These are phyloP conservation scores for Nysson spinosus DNA, from an alignment of 2,888 invertebrate species.

Conservation along the genomic window DNA sequence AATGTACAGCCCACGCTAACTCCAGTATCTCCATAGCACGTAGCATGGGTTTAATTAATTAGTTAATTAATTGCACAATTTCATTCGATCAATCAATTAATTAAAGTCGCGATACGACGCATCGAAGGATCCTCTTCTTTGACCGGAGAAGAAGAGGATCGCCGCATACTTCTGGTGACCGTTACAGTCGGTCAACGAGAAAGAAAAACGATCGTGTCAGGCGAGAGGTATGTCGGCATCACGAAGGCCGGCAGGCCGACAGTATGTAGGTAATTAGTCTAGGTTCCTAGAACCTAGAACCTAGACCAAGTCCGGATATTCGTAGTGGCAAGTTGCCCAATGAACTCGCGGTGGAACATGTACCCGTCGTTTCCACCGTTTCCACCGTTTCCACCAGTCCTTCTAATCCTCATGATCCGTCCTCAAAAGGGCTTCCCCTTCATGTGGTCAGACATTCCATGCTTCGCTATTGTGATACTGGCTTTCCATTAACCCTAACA, in stretches of 20 bases:
- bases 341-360: conserved; percentile 14
- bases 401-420: conserved; percentile 30
- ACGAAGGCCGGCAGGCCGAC: conserved; percentile 38
- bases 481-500: conserved; percentile 31
- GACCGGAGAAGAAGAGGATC: too few species aligned
- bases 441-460: conserved; percentile 1
- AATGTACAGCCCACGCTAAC: not conserved
- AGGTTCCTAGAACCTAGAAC: conserved; percentile 45
- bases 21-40: conserved; percentile 16
- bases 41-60: conserved; percentile 40
- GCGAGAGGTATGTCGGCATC: conserved; percentile 53
- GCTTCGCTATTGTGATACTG: conserved; percentile 40
- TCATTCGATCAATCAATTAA: conserved; percentile 36
- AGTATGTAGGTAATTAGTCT: conserved; percentile 69
- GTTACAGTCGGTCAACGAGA: conserved; percentile 15
- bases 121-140: conserved; percentile 25
- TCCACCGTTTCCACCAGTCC: conserved; percentile 1
- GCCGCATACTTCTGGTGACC: conserved; percentile 14
- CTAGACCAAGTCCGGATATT: conserved; percentile 18
- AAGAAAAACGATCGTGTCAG: conserved; percentile 45
- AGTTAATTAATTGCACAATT: conserved; percentile 48
- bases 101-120: conserved; percentile 28
- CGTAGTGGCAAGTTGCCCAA: conserved; percentile 44
- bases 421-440: conserved; percentile 1
- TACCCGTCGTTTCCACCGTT: conserved; percentile 30